These are phyloP conservation scores for Acronicta alni DNA, from an alignment of 2,888 invertebrate genomes.

Conservation along the genomic window DNA sequence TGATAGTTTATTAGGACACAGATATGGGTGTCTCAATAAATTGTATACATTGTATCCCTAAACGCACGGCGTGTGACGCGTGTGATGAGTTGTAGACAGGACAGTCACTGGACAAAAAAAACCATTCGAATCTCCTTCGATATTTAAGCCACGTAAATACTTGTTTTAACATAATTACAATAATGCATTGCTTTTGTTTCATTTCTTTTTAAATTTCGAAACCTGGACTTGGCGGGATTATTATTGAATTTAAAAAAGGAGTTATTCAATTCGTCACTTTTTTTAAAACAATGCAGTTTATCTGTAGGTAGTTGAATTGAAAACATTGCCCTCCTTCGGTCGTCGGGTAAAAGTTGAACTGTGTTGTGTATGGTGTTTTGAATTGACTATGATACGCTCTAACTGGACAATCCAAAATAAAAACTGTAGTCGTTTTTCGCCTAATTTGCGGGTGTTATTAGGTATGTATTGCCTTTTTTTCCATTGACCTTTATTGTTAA, in stretches of 20 bases:
- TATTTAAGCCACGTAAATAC: not conserved
- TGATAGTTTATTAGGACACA: not conserved
- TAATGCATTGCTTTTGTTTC: no score
- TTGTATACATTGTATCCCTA: constrained; percentile 19
- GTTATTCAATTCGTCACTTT: no score
- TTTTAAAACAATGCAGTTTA: no score
- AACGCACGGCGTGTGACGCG: constrained; percentile 1
- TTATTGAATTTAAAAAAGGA: no score
- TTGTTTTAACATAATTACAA: not conserved
- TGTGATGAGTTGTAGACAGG: not conserved
- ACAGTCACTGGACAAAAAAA: not conserved
- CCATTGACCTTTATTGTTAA: not conserved
- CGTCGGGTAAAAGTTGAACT: not conserved
- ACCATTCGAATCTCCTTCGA: not conserved
- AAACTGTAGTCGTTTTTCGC: constrained; percentile 10
- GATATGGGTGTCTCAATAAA: constrained; percentile 16
- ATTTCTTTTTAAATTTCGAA: not conserved
- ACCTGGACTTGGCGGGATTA: not conserved
- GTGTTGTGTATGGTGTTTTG: not conserved
- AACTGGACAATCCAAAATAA: constrained; percentile 18
- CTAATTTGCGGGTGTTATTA: constrained; percentile 11
- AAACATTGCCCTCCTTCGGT: no score
- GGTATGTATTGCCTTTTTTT: constrained; percentile 26
- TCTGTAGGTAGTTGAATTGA: no score
- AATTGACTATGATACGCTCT: constrained; percentile 24